Base-by-base conservation (phyloP, 2,888 invertebrate species). In the Bedellia somnulentella region DNA sequence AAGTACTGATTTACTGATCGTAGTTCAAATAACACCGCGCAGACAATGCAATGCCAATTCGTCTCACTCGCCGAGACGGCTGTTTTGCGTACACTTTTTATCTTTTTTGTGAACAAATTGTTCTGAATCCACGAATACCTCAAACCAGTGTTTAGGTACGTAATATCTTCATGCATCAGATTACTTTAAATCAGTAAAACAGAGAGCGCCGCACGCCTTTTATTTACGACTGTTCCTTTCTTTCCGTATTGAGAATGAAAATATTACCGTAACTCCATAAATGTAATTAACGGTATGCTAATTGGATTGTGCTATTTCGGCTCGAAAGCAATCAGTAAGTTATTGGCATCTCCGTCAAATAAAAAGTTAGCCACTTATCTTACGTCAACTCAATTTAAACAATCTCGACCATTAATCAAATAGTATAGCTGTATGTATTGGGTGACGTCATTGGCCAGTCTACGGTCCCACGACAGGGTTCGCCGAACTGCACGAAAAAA, bases 401-500 rank as follows among this genome's bases (percentile, higher is more conserved):
- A 61, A 67, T 66, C 66, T 50, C 47, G 56, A 61, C 54, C 57
- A 66, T 66, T 63, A 60, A 66, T 70, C 67, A 59, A 54, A 54
- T 14, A 30, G 27, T 24, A 32, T 53, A 47, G 48, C 42, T n/a
- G n/a, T 43, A 44, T 44, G 45, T 43, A 44, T 47, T 37, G 40
- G 40, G 44, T 52, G 53, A 50, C 53, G 47, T 53, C 52, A 55
- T 41, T 46, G 37, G 39, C 42, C 29, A 27, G 24, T 44, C 45
- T 45, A 38, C 49, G 46, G 47, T 62, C 62, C 59, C 63, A 62
- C 62, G 60, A 49, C 54, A 49, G 45, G 50, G 40, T 44, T 42
- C 45, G 44, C 17, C 25, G 25, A 30, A 24, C 25, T 30, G 24
- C 3, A 25, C 13, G 25, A 25, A 25, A 30, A 25, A 25, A 16